Conservation (phyloP, 2,888 invertebrate genomes). For the Gandaritis pyraliata region DNA sequence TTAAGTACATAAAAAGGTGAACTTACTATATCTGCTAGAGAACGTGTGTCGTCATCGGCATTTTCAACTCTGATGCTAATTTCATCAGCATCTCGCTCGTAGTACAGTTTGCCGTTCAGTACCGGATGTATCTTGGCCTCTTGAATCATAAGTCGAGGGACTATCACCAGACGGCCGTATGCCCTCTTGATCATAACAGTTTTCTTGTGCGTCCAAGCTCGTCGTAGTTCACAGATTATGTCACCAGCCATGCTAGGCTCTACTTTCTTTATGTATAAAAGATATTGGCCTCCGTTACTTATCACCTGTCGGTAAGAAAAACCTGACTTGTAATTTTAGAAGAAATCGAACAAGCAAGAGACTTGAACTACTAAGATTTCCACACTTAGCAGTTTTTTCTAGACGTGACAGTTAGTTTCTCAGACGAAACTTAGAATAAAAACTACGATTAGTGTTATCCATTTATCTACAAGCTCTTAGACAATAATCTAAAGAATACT, state of each 20-base stretch:
- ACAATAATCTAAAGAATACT: constrained; percentile 32
- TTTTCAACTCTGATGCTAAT: not conserved
- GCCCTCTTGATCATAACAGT: constrained; percentile 39
- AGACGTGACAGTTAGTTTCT: too few relatives aligned
- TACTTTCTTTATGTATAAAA: constrained; percentile 47
- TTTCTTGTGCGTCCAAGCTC: constrained; percentile 36
- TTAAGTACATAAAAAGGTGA: not conserved
- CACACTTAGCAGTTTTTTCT: too few relatives aligned
- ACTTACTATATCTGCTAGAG: constrained; percentile 2
- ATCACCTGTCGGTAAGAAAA: constrained; percentile 43
- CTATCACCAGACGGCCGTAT: constrained; percentile 29
- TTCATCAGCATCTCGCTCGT: not conserved
- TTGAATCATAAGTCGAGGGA: constrained; percentile 24
- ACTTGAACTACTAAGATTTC: too few relatives aligned
- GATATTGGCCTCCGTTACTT: constrained; percentile 43
- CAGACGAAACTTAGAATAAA: too few relatives aligned
- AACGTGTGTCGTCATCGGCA: not conserved
- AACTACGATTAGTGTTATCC: too few relatives aligned
- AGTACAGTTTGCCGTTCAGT: constrained; percentile 9
- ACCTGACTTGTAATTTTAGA: not conserved
- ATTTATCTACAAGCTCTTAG: not conserved
- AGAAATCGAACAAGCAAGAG: too few relatives aligned
- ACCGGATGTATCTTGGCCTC: not conserved
- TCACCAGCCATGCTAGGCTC: constrained; percentile 50
- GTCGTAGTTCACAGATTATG: constrained; percentile 49